Base-by-base conservation (phyloP, 2,113 vertebrate species). In the Tachysurus fulvidraco region DNA sequence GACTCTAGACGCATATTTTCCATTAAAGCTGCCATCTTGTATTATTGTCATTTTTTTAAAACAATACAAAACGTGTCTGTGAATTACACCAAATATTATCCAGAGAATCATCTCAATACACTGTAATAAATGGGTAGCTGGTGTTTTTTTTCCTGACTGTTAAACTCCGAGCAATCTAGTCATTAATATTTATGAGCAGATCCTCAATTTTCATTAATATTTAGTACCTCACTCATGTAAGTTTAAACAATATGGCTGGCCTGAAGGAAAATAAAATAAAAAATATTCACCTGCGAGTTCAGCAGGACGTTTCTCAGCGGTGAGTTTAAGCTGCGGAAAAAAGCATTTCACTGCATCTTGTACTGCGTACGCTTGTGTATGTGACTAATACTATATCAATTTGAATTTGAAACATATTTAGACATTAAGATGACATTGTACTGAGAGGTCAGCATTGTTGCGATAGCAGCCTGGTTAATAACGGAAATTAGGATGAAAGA, bases 131-230 rank as follows among this genome's bases (percentile, higher is more conserved):
- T 46, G 23, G 10, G 25, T 5, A 71, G 30, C 16, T 69, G 46
- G 46, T 28, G 6, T 23, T 67, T 67, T 67, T 64, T 30, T 67
- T 11, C 5, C 69, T 44, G 36, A 36, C 30, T 71, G 36, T 71
- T 71, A 9, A 71, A 71, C 71, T 23, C 5, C 25, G 71, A 4
- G 21, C 41, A 74, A 23, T 46, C 71, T 46, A 5, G 19, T 50
- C 23, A 74, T 74, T 74, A 74, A 50, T 76, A 76, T 76, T 76
- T 50, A 76, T 23, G 17, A 23, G 11, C 69, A 44, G 23, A 44
- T 73, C 17, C 69, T 44, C 69, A 44, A 46, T 44, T 73, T 76
- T n/a, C 23, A 76, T 76, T 50, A 76, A 50, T 76, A 76, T 50
- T 76, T 76, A 76, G 41, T 25, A 76, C 21, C 41, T 50, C 1